Base-by-base conservation (phyloP, 2,888 invertebrate species). In the Microctonus aethiopoides region DNA sequence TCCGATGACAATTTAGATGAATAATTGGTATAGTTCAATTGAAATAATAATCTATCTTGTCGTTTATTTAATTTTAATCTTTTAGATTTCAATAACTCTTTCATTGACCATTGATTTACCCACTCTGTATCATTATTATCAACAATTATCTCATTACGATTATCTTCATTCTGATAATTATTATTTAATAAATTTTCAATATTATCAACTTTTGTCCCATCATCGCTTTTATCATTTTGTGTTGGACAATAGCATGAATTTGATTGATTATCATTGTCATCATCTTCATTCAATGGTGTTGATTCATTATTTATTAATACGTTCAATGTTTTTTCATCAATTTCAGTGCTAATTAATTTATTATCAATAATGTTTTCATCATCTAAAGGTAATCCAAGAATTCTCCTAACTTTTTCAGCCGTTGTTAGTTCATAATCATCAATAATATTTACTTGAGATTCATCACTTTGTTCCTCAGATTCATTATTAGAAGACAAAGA, bases 351-450 rank as follows among this genome's bases (percentile, higher is more conserved):
- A 2, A 57, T 20, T 54, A 22, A 51, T 13, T 54, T 39, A 61
- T 66, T 16, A 9, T 69, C 65, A 11, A 52, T 16, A 5, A n/a
- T n/a, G n/a, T n/a, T n/a, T n/a, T n/a, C n/a, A n/a, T 83, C 77
- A 6, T 77, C 74, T 0, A 75, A 63, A 1, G 76, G 76, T n/a
- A 82, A 5, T 0, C 78, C 76, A 13, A 84, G 67, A 0, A 83
- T 65, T 62, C 62, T 79, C 77, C 78, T 77, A 0, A 78, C 72
- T 39, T 80, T 83, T 61, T 83, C 76, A 0, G 65, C 70, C 0
- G 78, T 78, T 0, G 76, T 74, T 7, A 81, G 57, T 5, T 65
- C 16, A 0, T 68, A 36, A 29, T 73, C 71, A 2, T 75, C 74
- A 13, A 76, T 60, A 9, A 70, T 74, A 1, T 34, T 51, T 4